A percentile compares a stretch with the other conserved stretches of the same genome.
These are phyloP conservation scores for Labia minor DNA, from an alignment of 2,888 invertebrate genomes.

Conservation along the genomic window DNA sequence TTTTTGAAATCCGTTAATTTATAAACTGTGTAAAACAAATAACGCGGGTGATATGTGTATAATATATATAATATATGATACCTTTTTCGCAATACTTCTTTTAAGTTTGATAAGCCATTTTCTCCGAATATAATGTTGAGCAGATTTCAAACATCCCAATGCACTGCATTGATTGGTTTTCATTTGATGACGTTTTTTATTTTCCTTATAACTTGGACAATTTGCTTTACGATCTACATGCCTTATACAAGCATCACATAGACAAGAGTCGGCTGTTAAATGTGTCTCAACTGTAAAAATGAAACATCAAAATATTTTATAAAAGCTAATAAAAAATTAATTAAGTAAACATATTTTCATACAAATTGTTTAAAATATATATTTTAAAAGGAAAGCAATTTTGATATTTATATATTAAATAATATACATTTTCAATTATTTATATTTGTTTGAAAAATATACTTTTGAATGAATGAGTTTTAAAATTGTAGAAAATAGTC, in stretches of 20 bases:
- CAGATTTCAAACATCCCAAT: constrained; percentile 47
- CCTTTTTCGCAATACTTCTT: constrained; percentile 49
- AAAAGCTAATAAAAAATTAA: no score
- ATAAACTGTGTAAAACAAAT: no score
- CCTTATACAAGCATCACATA: constrained; percentile 79
- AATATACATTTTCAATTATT: no score
- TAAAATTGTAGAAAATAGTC: no score
- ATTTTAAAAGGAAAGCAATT: no score
- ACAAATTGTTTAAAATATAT: no score
- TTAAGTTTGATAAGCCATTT: constrained; percentile 64
- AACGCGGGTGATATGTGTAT: no score
- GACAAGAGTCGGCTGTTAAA: constrained; percentile 69
- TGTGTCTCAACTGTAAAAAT: constrained; percentile 62
- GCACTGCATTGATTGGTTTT: constrained; percentile 48
- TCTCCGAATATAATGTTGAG: constrained; percentile 53
- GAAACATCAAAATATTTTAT: constrained; percentile 20
- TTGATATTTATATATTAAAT: no score
- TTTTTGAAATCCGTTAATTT: no score
- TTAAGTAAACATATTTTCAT: not conserved
- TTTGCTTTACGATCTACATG: constrained; percentile 71
- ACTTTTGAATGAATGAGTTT: no score
- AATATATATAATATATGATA: no score
- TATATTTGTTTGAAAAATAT: no score
- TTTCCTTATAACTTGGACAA: constrained; percentile 27
- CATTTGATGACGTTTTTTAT: constrained; percentile 31